These are phyloP conservation scores for Tragopan temminckii DNA, from an alignment of 2,797 vertebrate genomes.

Conservation along the genomic window DNA sequence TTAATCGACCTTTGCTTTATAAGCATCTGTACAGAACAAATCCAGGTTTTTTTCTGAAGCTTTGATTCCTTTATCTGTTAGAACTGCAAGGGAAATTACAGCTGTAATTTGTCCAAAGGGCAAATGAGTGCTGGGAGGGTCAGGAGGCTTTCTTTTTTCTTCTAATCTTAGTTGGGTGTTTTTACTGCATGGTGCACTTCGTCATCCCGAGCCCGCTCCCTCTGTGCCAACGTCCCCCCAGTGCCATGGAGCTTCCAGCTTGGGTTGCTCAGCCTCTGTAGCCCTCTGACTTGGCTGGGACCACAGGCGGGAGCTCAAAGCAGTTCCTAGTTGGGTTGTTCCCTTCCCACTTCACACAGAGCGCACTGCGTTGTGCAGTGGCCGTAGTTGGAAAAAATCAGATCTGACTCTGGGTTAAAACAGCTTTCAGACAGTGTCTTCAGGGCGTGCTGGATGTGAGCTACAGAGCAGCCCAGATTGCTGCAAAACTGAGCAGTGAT, in stretches of 20 bases:
- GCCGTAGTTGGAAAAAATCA: not conserved
- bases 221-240: not conserved
- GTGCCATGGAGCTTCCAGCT: not conserved
- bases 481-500: not conserved
- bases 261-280: not conserved
- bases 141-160: not conserved
- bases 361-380: not conserved
- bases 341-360: not conserved
- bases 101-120: not conserved
- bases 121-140: not conserved
- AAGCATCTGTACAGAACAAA: not conserved
- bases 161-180: accelerated
- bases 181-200: not conserved
- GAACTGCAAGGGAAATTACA: not conserved
- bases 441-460: not conserved
- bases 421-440: not conserved
- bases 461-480: not conserved
- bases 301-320: not conserved
- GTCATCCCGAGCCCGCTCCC: not conserved
- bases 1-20: not conserved
- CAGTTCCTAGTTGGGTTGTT: not conserved
- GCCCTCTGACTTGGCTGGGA: not conserved
- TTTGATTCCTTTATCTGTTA: not conserved
- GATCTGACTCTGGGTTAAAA: no score
- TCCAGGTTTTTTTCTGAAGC: not conserved